Evolutionary conservation across 2,888 invertebrate genomes (phyloP).

Genomic region (Macropis europaea): DNA sequence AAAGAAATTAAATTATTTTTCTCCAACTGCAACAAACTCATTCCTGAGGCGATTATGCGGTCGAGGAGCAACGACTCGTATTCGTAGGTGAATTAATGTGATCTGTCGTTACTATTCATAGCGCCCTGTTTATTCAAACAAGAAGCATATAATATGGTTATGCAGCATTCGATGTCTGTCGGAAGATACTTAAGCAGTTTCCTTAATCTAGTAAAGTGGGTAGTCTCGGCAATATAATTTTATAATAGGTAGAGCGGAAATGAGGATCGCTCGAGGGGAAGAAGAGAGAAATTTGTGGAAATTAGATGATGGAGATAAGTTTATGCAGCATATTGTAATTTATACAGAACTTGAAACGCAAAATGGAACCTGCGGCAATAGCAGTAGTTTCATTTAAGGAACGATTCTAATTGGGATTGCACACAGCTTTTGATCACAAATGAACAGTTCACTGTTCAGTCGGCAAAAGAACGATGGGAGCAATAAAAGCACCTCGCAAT

Average conservation of each 20-base stretch:
- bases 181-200: slow-evolving; percentile 22
- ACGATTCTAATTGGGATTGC: too few species aligned
- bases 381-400: too few species aligned
- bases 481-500: too few species aligned
- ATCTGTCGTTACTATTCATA: slow-evolving; percentile 2
- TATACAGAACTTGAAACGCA: background rate
- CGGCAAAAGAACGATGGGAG: too few species aligned
- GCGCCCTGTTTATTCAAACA: slow-evolving; percentile 17
- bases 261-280: slow-evolving; percentile 12
- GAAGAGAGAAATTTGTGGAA: background rate
- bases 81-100: slow-evolving; percentile 4
- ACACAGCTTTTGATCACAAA: too few species aligned
- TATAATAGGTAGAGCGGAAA: slow-evolving; percentile 34
- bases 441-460: too few species aligned
- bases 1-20: too few species aligned
- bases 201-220: slow-evolving; percentile 36
- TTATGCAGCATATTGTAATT: too few species aligned
- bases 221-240: slow-evolving; percentile 29
- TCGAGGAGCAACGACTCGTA: background rate
- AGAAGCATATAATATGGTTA: slow-evolving; percentile 28
- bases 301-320: too few species aligned
- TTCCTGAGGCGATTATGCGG: background rate
- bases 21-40: too few species aligned
- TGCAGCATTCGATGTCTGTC: slow-evolving; percentile 25
- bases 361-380: too few species aligned